Percentiles rank a stretch among this genome's conserved stretches.
Evolutionary conservation across 2,888 invertebrate species (phyloP).

Genomic region (Ophraella communa): DNA sequence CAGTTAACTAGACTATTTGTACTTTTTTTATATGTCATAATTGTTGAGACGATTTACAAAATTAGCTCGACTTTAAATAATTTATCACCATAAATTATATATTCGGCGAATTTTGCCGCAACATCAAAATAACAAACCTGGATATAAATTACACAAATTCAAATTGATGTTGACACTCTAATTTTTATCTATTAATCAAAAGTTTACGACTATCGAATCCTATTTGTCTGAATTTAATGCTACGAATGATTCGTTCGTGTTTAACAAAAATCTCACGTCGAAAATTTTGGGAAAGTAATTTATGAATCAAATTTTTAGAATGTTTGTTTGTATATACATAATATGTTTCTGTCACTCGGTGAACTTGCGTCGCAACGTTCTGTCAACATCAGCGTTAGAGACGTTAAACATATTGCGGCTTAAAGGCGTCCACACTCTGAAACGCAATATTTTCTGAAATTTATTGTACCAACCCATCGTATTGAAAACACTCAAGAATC

Average conservation of each 20-base stretch:
- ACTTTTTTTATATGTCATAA: no score
- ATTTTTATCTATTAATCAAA: not conserved
- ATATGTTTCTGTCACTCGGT: not conserved
- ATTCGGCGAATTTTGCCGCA: not conserved
- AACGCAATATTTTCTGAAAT: no score
- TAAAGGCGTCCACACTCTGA: not conserved
- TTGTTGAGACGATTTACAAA: no score
- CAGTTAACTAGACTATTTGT: no score
- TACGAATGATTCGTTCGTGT: not conserved
- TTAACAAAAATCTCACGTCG: not conserved
- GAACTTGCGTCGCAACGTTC: constrained; percentile 3
- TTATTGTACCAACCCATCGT: no score
- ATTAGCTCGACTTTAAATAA: no score
- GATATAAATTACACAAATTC: not conserved
- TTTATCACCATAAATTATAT: not conserved
- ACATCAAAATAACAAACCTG: not conserved
- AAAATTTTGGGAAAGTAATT: not conserved
- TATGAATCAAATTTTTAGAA: not conserved
- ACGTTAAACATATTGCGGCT: not conserved
- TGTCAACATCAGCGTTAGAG: not conserved
- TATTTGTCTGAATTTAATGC: not conserved
- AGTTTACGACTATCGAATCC: not conserved
- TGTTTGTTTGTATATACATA: not conserved
- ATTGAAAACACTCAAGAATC: no score
- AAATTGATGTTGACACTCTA: not conserved